Percentiles rank a stretch among this genome's conserved stretches.
Evolutionary conservation across 2,113 vertebrate genomes (phyloP).

Genomic region (Psammodynastes pulverulentus): DNA sequence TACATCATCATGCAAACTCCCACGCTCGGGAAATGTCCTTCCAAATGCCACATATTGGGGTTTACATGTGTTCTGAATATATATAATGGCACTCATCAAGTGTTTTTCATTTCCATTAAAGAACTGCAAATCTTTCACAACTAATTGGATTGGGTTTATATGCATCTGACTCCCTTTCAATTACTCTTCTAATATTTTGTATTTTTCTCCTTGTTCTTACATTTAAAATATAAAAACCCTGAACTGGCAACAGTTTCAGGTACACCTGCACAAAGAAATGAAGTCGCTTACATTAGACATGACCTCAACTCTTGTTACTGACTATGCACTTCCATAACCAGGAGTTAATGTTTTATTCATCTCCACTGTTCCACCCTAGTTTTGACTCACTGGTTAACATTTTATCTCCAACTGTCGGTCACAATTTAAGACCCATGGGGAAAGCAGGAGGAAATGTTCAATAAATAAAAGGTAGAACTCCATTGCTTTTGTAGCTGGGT

Average conservation of each 20-base stretch:
- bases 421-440: constrained; percentile 33
- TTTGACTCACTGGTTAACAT: constrained; percentile 51
- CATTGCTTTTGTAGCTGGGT: constrained; percentile 50
- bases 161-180: not conserved
- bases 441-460: not conserved
- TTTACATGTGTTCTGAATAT: not conserved
- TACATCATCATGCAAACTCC: not conserved
- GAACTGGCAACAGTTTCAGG: constrained; percentile 42
- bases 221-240: constrained; percentile 1
- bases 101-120: not conserved
- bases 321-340: constrained; percentile 7
- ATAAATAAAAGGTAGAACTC: constrained; percentile 56
- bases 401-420: constrained; percentile 54
- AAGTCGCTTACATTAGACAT: constrained; percentile 40
- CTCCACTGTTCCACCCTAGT: constrained; percentile 41
- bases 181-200: not conserved
- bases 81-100: not conserved
- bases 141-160: not conserved
- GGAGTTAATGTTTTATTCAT: constrained; percentile 46
- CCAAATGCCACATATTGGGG: not conserved
- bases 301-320: constrained; percentile 45
- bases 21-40: not conserved
- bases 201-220: constrained; percentile 3
- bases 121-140: not conserved
- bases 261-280: constrained; percentile 49